These are phyloP conservation scores for Hypotaenidia okinawae DNA, from an alignment of 2,797 vertebrate genomes.

Conservation along the genomic window DNA sequence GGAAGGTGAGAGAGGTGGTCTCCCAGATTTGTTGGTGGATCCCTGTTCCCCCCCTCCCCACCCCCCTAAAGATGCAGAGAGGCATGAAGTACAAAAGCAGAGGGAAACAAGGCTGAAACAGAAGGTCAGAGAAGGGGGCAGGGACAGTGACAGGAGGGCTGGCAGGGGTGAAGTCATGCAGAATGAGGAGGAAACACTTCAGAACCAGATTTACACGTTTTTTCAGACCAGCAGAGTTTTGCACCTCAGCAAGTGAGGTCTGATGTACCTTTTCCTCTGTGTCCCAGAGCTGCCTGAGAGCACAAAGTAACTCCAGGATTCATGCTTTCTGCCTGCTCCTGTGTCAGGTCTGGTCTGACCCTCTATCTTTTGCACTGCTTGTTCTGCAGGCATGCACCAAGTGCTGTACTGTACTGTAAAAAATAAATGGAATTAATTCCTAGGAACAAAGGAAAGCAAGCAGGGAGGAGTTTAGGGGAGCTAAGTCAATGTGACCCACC, in stretches of 20 bases:
- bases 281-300: background rate
- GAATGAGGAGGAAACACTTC: background rate
- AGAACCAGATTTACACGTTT: background rate
- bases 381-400: background rate
- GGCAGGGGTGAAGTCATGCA: background rate
- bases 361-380: background rate
- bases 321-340: background rate
- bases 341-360: background rate
- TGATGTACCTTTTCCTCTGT: rapidly evolving
- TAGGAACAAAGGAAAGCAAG: background rate
- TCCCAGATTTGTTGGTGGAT: background rate
- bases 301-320: background rate
- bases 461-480: background rate
- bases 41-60: too few relatives aligned
- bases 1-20: background rate
- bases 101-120: background rate
- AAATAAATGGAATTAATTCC: background rate
- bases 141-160: background rate
- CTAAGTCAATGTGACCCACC: background rate
- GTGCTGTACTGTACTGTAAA: background rate
- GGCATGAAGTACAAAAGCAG: background rate
- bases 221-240: background rate
- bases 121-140: background rate
- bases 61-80: background rate
- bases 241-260: background rate